Evolutionary conservation across 1,140 invertebrate genomes (phyloP), one percentile per base, ranked within the genome.

Genomic region (Phortica variegata): DNA sequence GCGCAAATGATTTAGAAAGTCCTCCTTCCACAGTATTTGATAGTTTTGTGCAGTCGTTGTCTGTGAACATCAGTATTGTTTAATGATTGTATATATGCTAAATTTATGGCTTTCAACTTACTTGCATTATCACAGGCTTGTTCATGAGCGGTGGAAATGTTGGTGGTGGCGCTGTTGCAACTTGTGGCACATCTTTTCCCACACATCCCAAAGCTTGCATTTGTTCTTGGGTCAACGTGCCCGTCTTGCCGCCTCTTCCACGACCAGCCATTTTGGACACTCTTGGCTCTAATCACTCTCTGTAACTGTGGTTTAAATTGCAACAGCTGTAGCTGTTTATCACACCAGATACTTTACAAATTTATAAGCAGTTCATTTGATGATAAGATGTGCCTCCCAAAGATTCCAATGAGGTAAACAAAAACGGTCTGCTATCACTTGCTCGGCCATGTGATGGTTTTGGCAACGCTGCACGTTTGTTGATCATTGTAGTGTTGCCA

Each of bases 151-250:
- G 58, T 7, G 87, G 87, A 78, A 84, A 91, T 20, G 84, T 76
- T 31, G 83, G 81, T 7, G 87, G 86, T 17, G 87, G 87, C 2
- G 83, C 75, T 13, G 83, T 79, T 29, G 83, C 79, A 2, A 80
- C 78, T 16, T 84, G 80, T 13, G 84, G 56, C 17, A 78, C 59
- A 56, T 90, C 87, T 43, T 80, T 82, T 45, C 79, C 78, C 2
- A 77, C 70, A 44, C 85, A 79, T 2, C 85, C 85, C n/a, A 84
- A 51, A 31, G 62, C 53, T 47, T 68, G 73, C 37, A 84, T 63
- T 48, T 84, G 82, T 58, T 88, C 86, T 2, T 80, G 75, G 38
- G 78, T 84, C 42, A 88, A 83, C 0, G 84, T 82, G 56, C 82
- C 82, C 58, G 83, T 75, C 47, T 80, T 79, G 34, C 80, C 75